These are phyloP conservation scores for Falco cherrug DNA, from an alignment of 2,797 vertebrate genomes.

Conservation along the genomic window DNA sequence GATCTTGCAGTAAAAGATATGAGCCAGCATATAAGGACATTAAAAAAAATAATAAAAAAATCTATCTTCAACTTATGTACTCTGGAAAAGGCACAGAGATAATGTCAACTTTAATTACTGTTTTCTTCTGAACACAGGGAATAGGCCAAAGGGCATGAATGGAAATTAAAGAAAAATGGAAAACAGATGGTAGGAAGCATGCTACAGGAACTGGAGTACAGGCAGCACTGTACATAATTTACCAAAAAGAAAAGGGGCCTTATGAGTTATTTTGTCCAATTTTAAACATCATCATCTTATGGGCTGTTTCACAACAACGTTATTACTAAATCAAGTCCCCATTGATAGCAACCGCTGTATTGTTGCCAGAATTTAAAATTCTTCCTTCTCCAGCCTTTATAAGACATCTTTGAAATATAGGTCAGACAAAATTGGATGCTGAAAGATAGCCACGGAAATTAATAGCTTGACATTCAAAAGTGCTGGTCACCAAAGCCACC, in stretches of 20 bases:
- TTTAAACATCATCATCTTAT: slow-evolving; percentile 33
- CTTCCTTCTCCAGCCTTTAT: neutral
- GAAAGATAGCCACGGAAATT: slow-evolving; percentile 22
- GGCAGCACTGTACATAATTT: slow-evolving; percentile 60
- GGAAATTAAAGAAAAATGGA: slow-evolving; percentile 80
- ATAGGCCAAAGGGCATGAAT: slow-evolving; percentile 72
- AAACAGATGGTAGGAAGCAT: slow-evolving; percentile 77
- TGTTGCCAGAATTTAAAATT: slow-evolving; percentile 7
- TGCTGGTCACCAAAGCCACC: slow-evolving; percentile 7
- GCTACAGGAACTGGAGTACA: slow-evolving; percentile 63
- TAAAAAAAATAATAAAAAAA: neutral
- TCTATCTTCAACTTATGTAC: slow-evolving; percentile 25
- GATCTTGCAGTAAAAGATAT: slow-evolving; percentile 16
- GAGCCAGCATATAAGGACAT: neutral
- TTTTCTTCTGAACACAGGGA: slow-evolving; percentile 69
- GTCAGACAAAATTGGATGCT: slow-evolving; percentile 16
- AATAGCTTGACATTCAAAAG: neutral
- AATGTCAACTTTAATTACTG: slow-evolving; percentile 76
- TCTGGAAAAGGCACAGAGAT: slow-evolving; percentile 67
- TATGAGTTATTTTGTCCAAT: slow-evolving; percentile 22
- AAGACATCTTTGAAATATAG: slow-evolving; percentile 16
- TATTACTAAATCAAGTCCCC: slow-evolving; percentile 26
- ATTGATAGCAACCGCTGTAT: neutral
- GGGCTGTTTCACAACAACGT: slow-evolving; percentile 20
- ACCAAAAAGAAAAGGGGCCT: slow-evolving; percentile 10